Percentiles rank a stretch among this genome's conserved stretches.
Evolutionary conservation across 1,140 invertebrate genomes (phyloP).

Genomic region (Lepidurus arcticus): DNA sequence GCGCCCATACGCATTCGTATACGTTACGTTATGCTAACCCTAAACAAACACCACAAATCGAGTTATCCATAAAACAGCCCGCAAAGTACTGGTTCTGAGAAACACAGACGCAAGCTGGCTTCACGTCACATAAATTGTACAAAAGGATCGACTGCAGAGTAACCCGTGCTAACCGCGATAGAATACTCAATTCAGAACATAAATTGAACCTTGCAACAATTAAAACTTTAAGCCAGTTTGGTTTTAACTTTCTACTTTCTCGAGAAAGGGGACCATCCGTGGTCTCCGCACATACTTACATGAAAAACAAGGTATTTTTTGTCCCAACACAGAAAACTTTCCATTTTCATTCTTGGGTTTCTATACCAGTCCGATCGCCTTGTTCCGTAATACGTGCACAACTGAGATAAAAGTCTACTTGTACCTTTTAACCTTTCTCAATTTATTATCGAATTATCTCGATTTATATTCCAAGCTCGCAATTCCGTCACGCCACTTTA

Average conservation of each 20-base stretch:
- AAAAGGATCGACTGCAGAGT: not conserved
- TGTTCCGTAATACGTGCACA: too few species aligned
- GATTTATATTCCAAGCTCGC: too few species aligned
- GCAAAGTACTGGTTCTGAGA: not conserved
- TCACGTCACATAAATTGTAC: not conserved
- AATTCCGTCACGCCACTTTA: too few species aligned
- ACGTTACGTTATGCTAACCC: not conserved
- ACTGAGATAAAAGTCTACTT: too few species aligned
- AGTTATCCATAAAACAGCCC: not conserved
- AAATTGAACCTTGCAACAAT: not conserved
- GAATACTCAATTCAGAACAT: not conserved
- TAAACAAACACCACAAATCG: not conserved
- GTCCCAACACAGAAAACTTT: too few species aligned
- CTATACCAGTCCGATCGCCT: too few species aligned
- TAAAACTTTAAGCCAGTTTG: not conserved
- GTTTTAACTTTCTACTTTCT: conserved; percentile 16
- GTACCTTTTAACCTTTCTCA: too few species aligned
- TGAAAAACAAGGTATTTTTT: too few species aligned
- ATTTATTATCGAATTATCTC: too few species aligned
- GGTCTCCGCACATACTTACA: not conserved
- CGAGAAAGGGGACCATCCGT: conserved; percentile 17
- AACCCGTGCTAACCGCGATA: not conserved
- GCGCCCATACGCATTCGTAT: not conserved
- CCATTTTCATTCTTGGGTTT: too few species aligned
- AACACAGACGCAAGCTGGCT: not conserved